These are phyloP conservation scores for Cyphomyrmex costatus DNA, from an alignment of 1,140 invertebrate species.

Conservation along the genomic window DNA sequence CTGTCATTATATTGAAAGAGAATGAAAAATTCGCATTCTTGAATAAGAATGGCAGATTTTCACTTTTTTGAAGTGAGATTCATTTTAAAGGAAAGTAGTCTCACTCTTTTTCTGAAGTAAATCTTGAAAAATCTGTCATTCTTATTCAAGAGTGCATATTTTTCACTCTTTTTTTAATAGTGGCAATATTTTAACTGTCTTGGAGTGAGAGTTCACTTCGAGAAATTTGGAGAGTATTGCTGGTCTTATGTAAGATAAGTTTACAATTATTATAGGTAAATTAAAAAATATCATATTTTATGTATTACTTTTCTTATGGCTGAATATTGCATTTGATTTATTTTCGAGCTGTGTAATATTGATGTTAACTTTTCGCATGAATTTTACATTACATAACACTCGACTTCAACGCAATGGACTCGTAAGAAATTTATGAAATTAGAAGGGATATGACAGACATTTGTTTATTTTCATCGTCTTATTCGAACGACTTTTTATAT, in stretches of 20 bases:
- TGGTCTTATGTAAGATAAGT: background rate
- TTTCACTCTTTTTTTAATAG: too few relatives aligned
- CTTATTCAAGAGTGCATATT: too few relatives aligned
- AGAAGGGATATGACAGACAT: constrained; percentile 43
- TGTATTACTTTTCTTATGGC: background rate
- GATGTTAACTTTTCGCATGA: constrained; percentile 28
- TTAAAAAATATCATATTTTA: background rate
- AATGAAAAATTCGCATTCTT: too few relatives aligned
- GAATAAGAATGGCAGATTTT: too few relatives aligned
- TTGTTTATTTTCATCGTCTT: constrained; percentile 44
- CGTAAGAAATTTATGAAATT: constrained; percentile 35
- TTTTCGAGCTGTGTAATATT: background rate
- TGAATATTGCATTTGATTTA: constrained; percentile 8
- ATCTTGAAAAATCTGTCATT: too few relatives aligned
- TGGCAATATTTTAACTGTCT: too few relatives aligned
- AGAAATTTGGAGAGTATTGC: too few relatives aligned
- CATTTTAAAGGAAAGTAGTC: too few relatives aligned
- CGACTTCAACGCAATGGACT: constrained; percentile 8
- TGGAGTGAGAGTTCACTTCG: too few relatives aligned
- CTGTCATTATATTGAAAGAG: too few relatives aligned
- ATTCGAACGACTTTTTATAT: constrained; percentile 5
- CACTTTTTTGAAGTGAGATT: too few relatives aligned
- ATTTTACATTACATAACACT: constrained; percentile 32
- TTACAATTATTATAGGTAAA: background rate
- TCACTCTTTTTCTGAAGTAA: too few relatives aligned